Conservation (phyloP, 1,140 invertebrate genomes). For the Calliopsis andreniformis region DNA sequence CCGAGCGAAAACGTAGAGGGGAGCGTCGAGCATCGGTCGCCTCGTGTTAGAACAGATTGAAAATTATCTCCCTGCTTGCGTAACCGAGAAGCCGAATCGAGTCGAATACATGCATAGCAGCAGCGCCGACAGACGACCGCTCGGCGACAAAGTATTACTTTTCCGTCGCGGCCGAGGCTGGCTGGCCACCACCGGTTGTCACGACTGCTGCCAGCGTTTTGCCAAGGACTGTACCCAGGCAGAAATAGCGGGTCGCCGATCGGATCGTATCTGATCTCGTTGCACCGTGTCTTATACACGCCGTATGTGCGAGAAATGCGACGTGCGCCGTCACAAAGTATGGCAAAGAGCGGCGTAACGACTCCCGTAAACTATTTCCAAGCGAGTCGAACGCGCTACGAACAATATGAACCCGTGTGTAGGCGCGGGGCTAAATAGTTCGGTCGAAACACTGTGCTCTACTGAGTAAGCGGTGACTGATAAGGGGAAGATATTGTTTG, state of each 20-base stretch:
- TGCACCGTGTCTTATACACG: constrained; percentile 33
- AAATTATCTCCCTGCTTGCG: constrained; percentile 3
- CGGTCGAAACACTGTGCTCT: too few species aligned
- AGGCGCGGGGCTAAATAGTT: neutral
- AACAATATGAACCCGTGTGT: neutral
- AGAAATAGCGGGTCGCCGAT: constrained; percentile 61
- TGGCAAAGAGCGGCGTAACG: constrained; percentile 8
- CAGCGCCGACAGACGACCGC: neutral
- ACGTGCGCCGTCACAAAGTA: constrained; percentile 31
- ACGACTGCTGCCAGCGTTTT: constrained; percentile 25
- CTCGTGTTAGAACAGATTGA: too few species aligned
- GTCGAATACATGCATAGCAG: neutral
- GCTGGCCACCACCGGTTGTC: neutral
- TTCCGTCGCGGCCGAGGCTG: neutral
- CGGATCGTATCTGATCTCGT: constrained; percentile 60
- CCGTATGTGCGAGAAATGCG: constrained; percentile 10
- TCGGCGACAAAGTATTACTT: constrained; percentile 46
- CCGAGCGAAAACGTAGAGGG: too few species aligned
- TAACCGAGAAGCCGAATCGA: neutral
- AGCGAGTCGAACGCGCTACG: constrained; percentile 20
- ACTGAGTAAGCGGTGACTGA: too few species aligned
- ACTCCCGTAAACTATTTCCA: constrained; percentile 40
- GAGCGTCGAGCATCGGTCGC: too few species aligned
- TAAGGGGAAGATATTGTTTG: too few species aligned
- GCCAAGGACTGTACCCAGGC: constrained; percentile 54